Conservation (phyloP, 2,797 vertebrate genomes). For the Pelobates cultripes region DNA sequence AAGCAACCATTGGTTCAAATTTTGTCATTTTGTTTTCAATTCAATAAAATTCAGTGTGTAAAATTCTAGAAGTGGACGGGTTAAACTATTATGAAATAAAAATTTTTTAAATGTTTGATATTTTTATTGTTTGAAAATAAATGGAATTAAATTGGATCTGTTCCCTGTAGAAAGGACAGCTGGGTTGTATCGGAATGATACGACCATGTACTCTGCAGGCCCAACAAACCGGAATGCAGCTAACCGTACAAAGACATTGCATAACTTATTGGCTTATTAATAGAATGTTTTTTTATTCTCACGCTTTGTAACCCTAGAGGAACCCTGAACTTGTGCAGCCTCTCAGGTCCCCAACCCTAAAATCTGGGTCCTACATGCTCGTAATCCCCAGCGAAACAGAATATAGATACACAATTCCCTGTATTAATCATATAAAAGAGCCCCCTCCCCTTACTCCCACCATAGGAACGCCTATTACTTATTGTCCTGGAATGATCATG, state of each 20-base stretch:
- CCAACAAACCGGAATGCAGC: too few species aligned
- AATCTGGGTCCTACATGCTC: neutral
- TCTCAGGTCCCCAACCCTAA: neutral
- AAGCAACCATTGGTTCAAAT: too few species aligned
- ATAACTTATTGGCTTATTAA: neutral
- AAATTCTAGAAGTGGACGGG: too few species aligned
- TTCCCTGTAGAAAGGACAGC: too few species aligned
- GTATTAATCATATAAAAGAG: neutral
- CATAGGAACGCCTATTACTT: neutral
- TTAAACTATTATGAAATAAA: too few species aligned
- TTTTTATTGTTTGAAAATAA: too few species aligned
- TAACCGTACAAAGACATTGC: neutral
- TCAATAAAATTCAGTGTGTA: too few species aligned
- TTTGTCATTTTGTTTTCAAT: too few species aligned
- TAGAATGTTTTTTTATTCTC: neutral
- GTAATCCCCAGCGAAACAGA: neutral
- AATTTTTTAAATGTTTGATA: too few species aligned
- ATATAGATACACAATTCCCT: neutral
- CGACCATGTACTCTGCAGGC: too few species aligned
- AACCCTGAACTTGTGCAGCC: neutral
- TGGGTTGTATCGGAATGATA: too few species aligned
- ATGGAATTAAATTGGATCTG: too few species aligned
- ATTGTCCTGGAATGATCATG: slow-evolving; percentile 22
- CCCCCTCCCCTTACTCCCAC: neutral
- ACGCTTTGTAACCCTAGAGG: neutral